Conservation (phyloP, 2,797 vertebrate species). For the Takifugu ocellatus region DNA sequence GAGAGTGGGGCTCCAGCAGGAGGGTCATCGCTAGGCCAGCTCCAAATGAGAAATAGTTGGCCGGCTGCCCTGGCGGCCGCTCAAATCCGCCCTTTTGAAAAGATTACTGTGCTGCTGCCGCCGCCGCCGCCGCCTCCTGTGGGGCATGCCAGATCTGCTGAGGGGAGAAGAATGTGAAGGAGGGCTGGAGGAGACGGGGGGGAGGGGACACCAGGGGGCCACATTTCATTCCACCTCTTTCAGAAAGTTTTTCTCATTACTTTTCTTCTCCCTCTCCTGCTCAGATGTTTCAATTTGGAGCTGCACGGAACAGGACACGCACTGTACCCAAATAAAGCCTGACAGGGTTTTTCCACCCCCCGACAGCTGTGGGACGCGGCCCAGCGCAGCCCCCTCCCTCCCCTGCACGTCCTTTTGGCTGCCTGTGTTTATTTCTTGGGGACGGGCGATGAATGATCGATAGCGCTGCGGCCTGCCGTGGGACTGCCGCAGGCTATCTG, state of each 20-base stretch:
- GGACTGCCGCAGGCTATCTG: conserved; percentile 64
- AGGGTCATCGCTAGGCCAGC: conserved; percentile 79
- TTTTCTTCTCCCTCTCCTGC: conserved; percentile 56
- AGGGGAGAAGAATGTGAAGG: conserved; percentile 74
- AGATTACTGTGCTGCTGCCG: conserved; percentile 78
- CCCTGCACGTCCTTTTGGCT: conserved; percentile 50
- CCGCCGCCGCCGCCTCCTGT: conserved; percentile 74
- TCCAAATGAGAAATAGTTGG: conserved; percentile 82
- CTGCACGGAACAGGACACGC: conserved; percentile 49
- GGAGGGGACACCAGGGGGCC: conserved; percentile 41
- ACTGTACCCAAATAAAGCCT: conserved; percentile 67
- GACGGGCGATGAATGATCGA: conserved; percentile 72
- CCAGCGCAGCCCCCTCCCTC: conserved; percentile 39
- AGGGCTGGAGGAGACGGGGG: conserved; percentile 47
- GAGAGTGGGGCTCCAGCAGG: conserved; percentile 72
- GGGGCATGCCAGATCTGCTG: conserved; percentile 73
- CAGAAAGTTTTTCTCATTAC: conserved; percentile 72
- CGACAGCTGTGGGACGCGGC: conserved; percentile 53
- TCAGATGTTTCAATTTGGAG: conserved; percentile 62
- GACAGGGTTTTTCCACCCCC: conserved; percentile 61
- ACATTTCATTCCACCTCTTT: conserved; percentile 71
- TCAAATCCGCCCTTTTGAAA: conserved; percentile 80
- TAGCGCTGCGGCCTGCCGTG: conserved; percentile 55
- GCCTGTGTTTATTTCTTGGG: conserved; percentile 68
- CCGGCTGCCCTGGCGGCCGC: conserved; percentile 72